Base-by-base conservation (phyloP, 2,888 invertebrate genomes). In the Thumatha senex region DNA sequence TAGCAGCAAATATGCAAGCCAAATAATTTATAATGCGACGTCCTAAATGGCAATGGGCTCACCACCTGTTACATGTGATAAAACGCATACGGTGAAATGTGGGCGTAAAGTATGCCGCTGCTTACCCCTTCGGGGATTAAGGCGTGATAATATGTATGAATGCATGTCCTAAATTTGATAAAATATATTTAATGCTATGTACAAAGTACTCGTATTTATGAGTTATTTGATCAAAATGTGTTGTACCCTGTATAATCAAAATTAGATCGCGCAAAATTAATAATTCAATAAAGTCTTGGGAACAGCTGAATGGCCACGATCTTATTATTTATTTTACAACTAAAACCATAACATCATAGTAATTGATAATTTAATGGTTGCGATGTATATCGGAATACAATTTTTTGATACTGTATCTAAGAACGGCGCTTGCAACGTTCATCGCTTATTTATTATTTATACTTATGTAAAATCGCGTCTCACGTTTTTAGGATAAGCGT, bases 281-380 rank as follows among this genome's bases (percentile, higher is more conserved):
- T 80, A 79, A 80, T 80, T 79, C 79, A 78, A 78, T 80, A 80
- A 78, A 72, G 71, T 69, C 68, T 63, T 64, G 65, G 52, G 67
- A 71, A 65, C 36, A 45, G 29, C 14, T 11, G 14, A 38, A 12
- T 63, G 48, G 69, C 54, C 77, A 77, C 78, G 76, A 73, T 53
- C 55, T 63, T 64, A 72, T 70, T 78, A 78, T 78, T 80, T 80
- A 78, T 77, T 72, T 70, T 72, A 66, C 66, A 73, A 63, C 58
- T 59, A 58, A 55, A 61, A 55, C 63, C 59, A 58, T 63, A 68
- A 62, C 48, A 61, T 61, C 52, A 56, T 46, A 59, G 62, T 64
- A 70, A 69, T 74, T 76, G 75, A 73, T 72, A 72, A 72, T 61
- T 63, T 66, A 59, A 63, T 58, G 54, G 59, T 51, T 29, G 14